These are phyloP conservation scores for Thera britannica DNA, from an alignment of 2,888 invertebrate genomes.

Conservation along the genomic window DNA sequence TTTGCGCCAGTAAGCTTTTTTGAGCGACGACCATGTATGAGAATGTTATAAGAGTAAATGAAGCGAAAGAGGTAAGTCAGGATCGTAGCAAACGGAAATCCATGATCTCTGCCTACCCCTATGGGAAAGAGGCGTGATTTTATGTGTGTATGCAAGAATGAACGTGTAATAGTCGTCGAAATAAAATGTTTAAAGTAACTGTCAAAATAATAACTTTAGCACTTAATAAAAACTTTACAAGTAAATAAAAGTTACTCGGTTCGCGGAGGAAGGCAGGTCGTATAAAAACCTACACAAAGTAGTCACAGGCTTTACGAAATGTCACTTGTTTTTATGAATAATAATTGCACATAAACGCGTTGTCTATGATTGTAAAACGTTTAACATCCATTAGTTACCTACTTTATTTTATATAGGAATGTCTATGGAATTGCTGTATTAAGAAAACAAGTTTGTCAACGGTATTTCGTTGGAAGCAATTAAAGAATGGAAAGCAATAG, in stretches of 20 bases:
- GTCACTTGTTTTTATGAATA: constrained; percentile 23
- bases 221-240: neutral
- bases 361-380: constrained; percentile 42
- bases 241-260: neutral
- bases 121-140: too few relatives aligned
- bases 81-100: too few relatives aligned
- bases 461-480: constrained; percentile 38
- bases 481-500: neutral
- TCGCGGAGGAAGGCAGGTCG: neutral
- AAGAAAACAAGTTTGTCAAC: constrained; percentile 41
- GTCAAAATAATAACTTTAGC: too few relatives aligned
- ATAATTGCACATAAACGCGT: constrained; percentile 35
- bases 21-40: too few relatives aligned
- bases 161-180: too few relatives aligned
- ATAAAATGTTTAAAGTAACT: too few relatives aligned
- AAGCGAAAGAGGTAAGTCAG: too few relatives aligned
- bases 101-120: too few relatives aligned
- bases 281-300: constrained; percentile 18
- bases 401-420: constrained; percentile 46
- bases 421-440: constrained; percentile 41
- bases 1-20: too few relatives aligned
- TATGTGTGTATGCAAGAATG: too few relatives aligned
- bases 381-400: constrained; percentile 42
- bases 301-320: constrained; percentile 13
- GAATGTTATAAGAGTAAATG: too few relatives aligned